phyloP scores from a whole-genome alignment of 2,888 invertebrate species.

The Choreutis nemorana region DNA sequence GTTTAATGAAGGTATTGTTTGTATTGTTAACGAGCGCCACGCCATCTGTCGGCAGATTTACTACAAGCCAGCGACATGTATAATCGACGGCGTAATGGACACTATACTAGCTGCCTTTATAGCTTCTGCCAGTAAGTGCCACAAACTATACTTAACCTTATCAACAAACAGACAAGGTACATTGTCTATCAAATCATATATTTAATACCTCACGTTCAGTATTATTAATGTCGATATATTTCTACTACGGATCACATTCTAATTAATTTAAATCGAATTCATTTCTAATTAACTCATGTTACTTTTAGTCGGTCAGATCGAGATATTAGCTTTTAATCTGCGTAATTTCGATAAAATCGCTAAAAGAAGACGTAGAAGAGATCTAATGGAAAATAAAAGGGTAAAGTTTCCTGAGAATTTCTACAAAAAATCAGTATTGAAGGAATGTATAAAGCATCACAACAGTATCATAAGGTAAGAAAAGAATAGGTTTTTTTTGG shows the following conservation, averaged over 20 bases:
- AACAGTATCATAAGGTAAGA: constrained; percentile 48
- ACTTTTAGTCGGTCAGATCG: constrained; percentile 56
- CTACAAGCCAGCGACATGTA: constrained; percentile 59
- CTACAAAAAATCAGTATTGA: constrained; percentile 29
- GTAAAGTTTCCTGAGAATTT: constrained; percentile 12
- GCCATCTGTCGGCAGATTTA: no score
- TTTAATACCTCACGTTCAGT: no score
- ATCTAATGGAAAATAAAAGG: no score
- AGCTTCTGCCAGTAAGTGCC: constrained; percentile 45
- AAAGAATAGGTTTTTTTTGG: no score
- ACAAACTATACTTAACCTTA: no score
- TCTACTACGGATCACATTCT: no score
- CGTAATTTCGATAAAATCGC: constrained; percentile 42
- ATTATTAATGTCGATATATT: no score
- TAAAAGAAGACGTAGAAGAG: constrained; percentile 23
- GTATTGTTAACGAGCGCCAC: no score
- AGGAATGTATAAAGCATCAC: constrained; percentile 49
- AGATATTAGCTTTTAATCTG: constrained; percentile 50
- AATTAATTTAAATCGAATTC: no score
- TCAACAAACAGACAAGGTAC: no score
- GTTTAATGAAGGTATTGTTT: no score
- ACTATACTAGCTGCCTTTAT: constrained; percentile 56
- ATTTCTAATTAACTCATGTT: constrained; percentile 4
- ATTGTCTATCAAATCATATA: no score
- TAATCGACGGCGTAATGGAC: constrained; percentile 58